phyloP scores from a whole-genome alignment of 2,113 vertebrate species.

The Callipepla squamata region DNA sequence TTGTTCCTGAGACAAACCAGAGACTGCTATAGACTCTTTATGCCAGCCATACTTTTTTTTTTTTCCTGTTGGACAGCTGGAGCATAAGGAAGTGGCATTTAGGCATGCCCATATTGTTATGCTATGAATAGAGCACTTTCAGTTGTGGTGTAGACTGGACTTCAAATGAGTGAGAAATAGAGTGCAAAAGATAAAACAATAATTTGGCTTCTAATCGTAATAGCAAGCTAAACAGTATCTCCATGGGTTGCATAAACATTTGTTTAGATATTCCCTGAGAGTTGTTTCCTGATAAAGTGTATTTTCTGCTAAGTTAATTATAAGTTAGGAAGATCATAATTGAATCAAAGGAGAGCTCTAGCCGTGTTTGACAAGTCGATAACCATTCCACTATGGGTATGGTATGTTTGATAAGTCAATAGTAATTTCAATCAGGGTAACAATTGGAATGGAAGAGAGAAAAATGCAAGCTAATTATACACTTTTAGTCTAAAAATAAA shows the following conservation, averaged over 20 bases:
- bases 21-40: neutral
- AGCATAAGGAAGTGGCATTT: neutral
- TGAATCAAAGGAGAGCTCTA: neutral
- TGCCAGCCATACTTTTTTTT: neutral
- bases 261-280: conserved; percentile 13
- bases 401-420: neutral
- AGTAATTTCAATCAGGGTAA: conserved; percentile 4
- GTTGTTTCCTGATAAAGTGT: neutral
- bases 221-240: neutral
- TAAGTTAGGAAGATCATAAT: neutral
- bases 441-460: neutral
- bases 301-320: conserved; percentile 5
- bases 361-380: neutral
- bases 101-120: neutral
- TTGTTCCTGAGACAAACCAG: neutral
- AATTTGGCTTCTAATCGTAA: neutral
- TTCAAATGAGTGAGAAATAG: neutral
- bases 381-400: neutral
- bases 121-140: neutral
- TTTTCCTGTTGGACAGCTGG: neutral
- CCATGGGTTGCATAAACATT: neutral
- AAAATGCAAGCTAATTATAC: neutral
- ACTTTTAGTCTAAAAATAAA: neutral
- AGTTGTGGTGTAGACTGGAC: neutral
- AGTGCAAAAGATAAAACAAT: neutral